Evolutionary conservation across 2,113 vertebrate species (phyloP).

Genomic region (Prinia subflava): DNA sequence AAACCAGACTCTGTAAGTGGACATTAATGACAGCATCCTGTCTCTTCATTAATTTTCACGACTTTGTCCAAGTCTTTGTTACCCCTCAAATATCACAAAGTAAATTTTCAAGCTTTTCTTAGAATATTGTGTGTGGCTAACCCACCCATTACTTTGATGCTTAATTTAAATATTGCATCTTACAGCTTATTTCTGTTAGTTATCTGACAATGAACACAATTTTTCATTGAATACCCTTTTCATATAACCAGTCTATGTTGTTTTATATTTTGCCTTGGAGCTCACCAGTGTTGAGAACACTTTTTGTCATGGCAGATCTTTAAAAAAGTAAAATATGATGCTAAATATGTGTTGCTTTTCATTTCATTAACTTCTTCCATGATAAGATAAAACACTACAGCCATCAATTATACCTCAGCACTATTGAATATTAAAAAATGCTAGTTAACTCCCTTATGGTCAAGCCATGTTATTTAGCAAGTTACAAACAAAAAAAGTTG

Average conservation of each 20-base stretch:
- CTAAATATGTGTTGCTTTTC: conserved; percentile 62
- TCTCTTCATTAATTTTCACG: conserved; percentile 75
- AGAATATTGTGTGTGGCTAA: conserved; percentile 55
- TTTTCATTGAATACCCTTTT: conserved; percentile 39
- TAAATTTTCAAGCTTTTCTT: conserved; percentile 39
- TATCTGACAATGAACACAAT: background rate
- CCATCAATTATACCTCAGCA: conserved; percentile 44
- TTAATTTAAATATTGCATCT: conserved; percentile 21
- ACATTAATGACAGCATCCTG: conserved; percentile 77
- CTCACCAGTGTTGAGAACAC: conserved; percentile 56
- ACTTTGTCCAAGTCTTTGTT: conserved; percentile 57
- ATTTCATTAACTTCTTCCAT: conserved; percentile 61
- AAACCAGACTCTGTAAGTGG: conserved; percentile 78
- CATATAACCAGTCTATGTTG: conserved; percentile 62
- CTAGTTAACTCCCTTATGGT: background rate
- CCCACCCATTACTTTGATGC: conserved; percentile 32
- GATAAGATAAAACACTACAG: conserved; percentile 57
- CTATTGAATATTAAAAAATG: conserved; percentile 6
- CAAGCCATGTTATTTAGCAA: background rate
- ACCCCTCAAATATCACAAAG: conserved; percentile 22
- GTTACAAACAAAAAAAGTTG: background rate
- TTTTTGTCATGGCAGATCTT: conserved; percentile 31
- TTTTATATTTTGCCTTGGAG: conserved; percentile 62
- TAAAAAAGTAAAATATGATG: conserved; percentile 26
- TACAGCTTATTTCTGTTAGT: conserved; percentile 16